Conservation (phyloP, 2,888 invertebrate species). For the Andrena chrysosceles region DNA sequence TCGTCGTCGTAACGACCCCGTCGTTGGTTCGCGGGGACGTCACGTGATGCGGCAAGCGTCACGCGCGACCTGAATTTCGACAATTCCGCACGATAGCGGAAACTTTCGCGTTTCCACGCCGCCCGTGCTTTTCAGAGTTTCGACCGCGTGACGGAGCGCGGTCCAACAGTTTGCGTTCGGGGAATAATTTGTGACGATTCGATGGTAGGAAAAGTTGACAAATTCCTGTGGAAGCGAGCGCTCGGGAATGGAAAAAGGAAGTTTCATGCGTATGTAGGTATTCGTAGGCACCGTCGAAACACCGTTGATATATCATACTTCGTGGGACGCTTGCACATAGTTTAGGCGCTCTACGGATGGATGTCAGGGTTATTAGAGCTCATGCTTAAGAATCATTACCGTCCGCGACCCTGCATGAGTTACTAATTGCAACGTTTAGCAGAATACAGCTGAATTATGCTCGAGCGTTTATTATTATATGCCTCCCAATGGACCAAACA, state of each 20-base stretch:
- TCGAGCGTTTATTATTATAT: not conserved
- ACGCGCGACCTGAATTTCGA: conserved; percentile 48
- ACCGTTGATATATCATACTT: too few species aligned
- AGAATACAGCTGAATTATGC: not conserved
- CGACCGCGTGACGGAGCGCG: not conserved
- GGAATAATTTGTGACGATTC: not conserved
- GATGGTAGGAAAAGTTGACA: not conserved
- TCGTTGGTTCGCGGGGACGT: conserved; percentile 14
- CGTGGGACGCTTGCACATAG: too few species aligned
- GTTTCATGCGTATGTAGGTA: too few species aligned
- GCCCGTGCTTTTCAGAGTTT: conserved; percentile 1
- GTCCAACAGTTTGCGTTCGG: not conserved
- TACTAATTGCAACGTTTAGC: not conserved
- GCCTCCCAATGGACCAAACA: not conserved
- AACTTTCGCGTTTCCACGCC: conserved; percentile 18
- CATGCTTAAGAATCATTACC: not conserved
- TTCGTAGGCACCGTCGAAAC: not conserved
- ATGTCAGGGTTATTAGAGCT: not conserved
- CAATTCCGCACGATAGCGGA: conserved; percentile 20
- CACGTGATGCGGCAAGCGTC: conserved; percentile 32
- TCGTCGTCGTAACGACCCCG: conserved; percentile 9
- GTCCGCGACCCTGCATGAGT: not conserved
- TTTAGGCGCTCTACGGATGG: too few species aligned
- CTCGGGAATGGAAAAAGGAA: not conserved
- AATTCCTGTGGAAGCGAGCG: not conserved